These are phyloP conservation scores for Macrosiphum euphorbiae DNA, from an alignment of 2,888 invertebrate genomes.

Conservation along the genomic window DNA sequence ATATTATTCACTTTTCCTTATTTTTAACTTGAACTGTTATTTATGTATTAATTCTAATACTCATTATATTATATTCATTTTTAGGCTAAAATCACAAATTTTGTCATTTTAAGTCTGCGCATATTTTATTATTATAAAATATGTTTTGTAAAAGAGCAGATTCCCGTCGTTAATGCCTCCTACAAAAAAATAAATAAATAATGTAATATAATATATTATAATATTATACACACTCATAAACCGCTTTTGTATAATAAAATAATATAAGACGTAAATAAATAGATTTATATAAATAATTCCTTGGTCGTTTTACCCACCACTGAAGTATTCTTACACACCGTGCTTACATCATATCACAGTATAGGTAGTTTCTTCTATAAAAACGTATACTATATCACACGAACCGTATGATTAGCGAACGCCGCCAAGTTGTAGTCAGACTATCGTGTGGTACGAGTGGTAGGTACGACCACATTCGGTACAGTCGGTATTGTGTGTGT, in stretches of 20 bases:
- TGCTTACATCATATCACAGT: neutral
- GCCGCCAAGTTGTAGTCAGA: neutral
- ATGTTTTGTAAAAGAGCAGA: too few relatives aligned
- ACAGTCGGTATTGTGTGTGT: neutral
- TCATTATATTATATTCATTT: too few relatives aligned
- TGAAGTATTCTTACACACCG: neutral
- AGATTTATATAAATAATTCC: neutral
- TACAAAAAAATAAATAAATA: too few relatives aligned
- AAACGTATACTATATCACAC: conserved; percentile 7
- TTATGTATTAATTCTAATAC: too few relatives aligned
- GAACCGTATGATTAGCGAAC: conserved; percentile 56
- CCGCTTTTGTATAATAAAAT: neutral
- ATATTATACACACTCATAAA: neutral
- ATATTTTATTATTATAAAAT: too few relatives aligned
- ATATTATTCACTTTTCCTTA: too few relatives aligned
- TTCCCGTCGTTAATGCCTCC: too few relatives aligned
- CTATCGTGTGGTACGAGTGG: neutral
- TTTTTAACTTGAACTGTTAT: too few relatives aligned
- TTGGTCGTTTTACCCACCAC: neutral
- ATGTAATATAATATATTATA: too few relatives aligned
- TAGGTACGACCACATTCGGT: conserved; percentile 31
- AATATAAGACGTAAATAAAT: neutral
- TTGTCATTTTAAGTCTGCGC: too few relatives aligned
- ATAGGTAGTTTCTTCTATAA: neutral
- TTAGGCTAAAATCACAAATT: too few relatives aligned